phyloP scores from a whole-genome alignment of 2,888 invertebrate genomes.

The Drosophila koepferae region DNA sequence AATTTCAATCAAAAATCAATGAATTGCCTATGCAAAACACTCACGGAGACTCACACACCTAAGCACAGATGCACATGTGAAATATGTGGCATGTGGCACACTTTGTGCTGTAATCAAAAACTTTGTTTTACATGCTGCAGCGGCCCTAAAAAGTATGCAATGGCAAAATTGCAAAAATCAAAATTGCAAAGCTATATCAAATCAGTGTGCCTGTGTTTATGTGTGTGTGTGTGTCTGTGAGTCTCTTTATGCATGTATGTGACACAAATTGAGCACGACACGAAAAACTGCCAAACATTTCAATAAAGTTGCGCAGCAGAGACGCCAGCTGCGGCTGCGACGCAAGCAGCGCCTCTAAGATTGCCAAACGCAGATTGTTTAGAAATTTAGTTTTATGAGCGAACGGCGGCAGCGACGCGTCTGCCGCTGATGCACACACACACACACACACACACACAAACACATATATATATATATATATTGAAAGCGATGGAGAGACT shows the following conservation, averaged over 20 bases:
- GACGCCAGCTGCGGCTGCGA: conserved; percentile 31
- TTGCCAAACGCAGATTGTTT: conserved; percentile 79
- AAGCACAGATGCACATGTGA: conserved; percentile 7
- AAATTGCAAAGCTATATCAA: conserved; percentile 63
- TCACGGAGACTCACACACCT: conserved; percentile 5
- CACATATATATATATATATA: background rate
- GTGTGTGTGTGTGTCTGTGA: conserved; percentile 34
- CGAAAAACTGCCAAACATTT: conserved; percentile 79
- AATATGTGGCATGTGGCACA: conserved; percentile 53
- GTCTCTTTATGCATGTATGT: conserved; percentile 34
- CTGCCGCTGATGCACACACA: conserved; percentile 38
- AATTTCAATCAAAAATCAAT: conserved; percentile 76
- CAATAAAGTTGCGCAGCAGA: conserved; percentile 78
- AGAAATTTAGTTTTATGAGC: conserved; percentile 78
- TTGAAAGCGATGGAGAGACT: conserved; percentile 8
- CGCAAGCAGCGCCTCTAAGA: conserved; percentile 48
- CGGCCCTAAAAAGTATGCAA: conserved; percentile 74
- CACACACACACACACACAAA: conserved; percentile 2
- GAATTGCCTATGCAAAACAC: conserved; percentile 49
- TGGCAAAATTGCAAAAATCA: conserved; percentile 72
- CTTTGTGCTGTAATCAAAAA: conserved; percentile 59
- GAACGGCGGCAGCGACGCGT: conserved; percentile 31
- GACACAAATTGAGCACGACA: conserved; percentile 77
- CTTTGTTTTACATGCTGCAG: conserved; percentile 72
- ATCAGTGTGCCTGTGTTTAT: conserved; percentile 14